Evolutionary conservation across 2,888 invertebrate genomes (phyloP), one percentile per base, ranked within the genome.

Genomic region (Ichneumon xanthorius): DNA sequence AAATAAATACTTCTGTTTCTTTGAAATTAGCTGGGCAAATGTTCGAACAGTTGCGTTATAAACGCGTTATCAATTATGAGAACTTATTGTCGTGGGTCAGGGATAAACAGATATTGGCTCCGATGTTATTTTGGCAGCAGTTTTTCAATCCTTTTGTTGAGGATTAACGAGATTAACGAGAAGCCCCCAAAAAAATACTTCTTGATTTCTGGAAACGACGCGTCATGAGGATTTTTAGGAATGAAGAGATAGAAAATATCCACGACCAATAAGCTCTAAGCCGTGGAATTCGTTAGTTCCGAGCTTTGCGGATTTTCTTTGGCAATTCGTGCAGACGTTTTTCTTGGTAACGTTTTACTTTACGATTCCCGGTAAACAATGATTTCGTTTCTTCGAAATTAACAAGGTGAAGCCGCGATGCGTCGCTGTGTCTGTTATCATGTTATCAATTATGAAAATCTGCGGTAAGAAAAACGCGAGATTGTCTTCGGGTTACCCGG

Each of bases 391-490:
- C 58, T 9, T 26, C 58, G 58, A 58, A 58, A 11, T 58, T 58
- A 19, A 26, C 11, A 9, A 58, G 58, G 14, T 6, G 19, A 71
- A 71, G 5, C 16, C 11, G 33, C 63, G n/a, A n/a, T 63, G 63
- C 63, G 33, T 30, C 33, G 30, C 45, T 22, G 16, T 16, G 6
- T 61, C 9, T 63, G n/a, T 30, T 14, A 14, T 30, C 33, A 16
- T 30, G n/a, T 63, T 16, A 63, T 30, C 16, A 30, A 63, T 33
- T 63, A 63, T 63, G 33, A 63, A 63, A 63, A 63, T 6, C n/a
- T 7, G 6, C n/a, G 33, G 6, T 63, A n/a, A 63, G 33, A 33
- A 63, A 0, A 9, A 7, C 16, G 14, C 33, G 33, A 14, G 4
- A 33, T 63, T 63, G n/a, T 63, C 33, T 14, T 63, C 33, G 63